Evolutionary conservation across 2,888 invertebrate species (phyloP).

Genomic region (Lepidocyrtoides sp.): DNA sequence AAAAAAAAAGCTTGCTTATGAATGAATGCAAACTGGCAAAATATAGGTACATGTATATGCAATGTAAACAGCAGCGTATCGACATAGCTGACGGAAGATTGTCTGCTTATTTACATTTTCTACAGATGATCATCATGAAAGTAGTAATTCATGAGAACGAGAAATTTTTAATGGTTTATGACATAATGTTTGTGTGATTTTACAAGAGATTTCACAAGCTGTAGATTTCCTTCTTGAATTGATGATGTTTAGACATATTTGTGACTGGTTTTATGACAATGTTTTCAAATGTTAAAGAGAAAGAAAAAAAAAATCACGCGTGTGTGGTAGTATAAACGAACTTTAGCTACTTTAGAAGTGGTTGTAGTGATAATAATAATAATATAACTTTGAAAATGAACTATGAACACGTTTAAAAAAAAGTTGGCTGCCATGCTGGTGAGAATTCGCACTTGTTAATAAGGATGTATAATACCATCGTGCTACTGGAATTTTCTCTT

Average conservation of each 20-base stretch:
- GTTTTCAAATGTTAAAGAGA: constrained; percentile 65
- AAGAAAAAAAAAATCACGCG: constrained; percentile 62
- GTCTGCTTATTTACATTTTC: constrained; percentile 32
- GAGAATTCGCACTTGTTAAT: constrained; percentile 75
- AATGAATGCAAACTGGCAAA: no score
- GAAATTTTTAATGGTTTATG: constrained; percentile 61
- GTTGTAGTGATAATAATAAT: no score
- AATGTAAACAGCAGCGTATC: no score
- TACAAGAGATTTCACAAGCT: constrained; percentile 61
- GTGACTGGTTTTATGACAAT: constrained; percentile 81
- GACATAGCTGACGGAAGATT: not conserved
- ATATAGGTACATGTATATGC: no score
- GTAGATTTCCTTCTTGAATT: constrained; percentile 55
- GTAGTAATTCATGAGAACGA: constrained; percentile 45
- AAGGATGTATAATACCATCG: not conserved
- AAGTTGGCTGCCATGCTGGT: constrained; percentile 47
- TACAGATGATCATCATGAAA: constrained; percentile 28
- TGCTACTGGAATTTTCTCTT: constrained; percentile 75
- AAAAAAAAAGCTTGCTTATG: not conserved
- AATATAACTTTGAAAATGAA: not conserved
- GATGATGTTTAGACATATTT: constrained; percentile 79
- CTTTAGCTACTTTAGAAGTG: not conserved
- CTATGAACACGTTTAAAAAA: no score
- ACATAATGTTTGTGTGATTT: constrained; percentile 73
- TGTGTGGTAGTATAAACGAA: constrained; percentile 57